Conservation (phyloP, 2,888 invertebrate genomes). For the Dolichopus griseipennis region DNA sequence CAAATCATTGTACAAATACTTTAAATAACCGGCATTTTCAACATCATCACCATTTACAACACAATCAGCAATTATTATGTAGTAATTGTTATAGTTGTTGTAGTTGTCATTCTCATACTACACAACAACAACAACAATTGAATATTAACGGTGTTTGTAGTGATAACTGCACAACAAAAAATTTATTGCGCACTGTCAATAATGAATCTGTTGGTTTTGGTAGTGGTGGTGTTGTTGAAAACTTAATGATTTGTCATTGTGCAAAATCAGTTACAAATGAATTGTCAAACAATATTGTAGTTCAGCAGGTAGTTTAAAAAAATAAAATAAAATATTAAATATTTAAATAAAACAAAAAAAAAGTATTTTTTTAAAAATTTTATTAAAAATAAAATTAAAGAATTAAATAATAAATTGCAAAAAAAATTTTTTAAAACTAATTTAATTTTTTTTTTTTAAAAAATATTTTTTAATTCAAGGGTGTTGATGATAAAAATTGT, state of each 20-base stretch:
- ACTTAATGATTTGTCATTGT: not conserved
- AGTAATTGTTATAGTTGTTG: not conserved
- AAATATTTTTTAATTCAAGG: not conserved
- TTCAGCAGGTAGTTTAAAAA: not conserved
- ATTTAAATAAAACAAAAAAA: no score
- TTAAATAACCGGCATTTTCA: not conserved
- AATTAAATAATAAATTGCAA: not conserved
- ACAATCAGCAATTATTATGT: no score
- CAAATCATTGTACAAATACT: not conserved
- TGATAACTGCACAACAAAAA: not conserved
- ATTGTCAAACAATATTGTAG: not conserved
- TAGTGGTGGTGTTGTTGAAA: not conserved
- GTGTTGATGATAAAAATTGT: no score
- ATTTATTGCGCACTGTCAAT: not conserved
- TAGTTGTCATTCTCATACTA: not conserved
- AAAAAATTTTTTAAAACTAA: not conserved
- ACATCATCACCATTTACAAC: no score
- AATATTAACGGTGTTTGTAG: not conserved
- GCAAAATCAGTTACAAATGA: not conserved
- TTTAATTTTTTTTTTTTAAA: no score
- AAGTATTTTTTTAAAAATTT: no score
- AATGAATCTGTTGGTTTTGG: not conserved
- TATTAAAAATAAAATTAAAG: no score
- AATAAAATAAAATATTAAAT: no score
- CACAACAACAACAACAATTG: not conserved